phyloP scores from a whole-genome alignment of 1,140 invertebrate genomes.

The Cataglyphis hispanica region DNA sequence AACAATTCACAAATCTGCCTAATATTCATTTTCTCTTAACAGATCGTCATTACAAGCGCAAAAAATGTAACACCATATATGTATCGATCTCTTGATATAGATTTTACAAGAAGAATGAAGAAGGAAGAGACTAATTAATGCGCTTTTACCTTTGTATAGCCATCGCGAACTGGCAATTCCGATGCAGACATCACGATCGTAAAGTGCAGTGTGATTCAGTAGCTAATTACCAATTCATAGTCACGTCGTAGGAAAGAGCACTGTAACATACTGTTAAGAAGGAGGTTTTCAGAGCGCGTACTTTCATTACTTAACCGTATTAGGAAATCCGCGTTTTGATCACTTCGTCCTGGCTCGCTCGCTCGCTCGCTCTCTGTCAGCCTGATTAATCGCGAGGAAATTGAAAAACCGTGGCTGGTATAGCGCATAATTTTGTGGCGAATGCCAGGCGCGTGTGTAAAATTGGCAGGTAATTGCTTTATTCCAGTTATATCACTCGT shows the following conservation, averaged over 20 bases:
- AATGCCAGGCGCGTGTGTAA: constrained; percentile 9
- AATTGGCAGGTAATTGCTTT: constrained; percentile 44
- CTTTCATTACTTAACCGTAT: constrained; percentile 38
- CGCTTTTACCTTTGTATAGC: background rate
- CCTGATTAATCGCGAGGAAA: constrained; percentile 49
- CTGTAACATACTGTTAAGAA: constrained; percentile 4
- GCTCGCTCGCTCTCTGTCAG: constrained; percentile 4
- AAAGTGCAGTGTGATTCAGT: constrained; percentile 30
- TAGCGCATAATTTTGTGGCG: constrained; percentile 47
- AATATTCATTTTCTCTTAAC: background rate
- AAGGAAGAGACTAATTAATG: background rate
- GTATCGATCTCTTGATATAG: background rate
- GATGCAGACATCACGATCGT: background rate
- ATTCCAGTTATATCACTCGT: constrained; percentile 41
- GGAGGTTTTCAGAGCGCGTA: constrained; percentile 35
- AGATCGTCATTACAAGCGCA: background rate
- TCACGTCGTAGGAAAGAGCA: constrained; percentile 4
- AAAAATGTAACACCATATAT: background rate
- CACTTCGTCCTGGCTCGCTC: constrained; percentile 2
- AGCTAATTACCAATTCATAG: constrained; percentile 40
- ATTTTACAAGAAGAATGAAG: background rate
- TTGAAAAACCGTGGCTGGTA: constrained; percentile 23
- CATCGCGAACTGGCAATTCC: background rate
- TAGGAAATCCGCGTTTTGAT: constrained; percentile 44
- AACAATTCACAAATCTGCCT: background rate